Base-by-base conservation (phyloP, 1,140 invertebrate species). In the Camponotus floridanus region DNA sequence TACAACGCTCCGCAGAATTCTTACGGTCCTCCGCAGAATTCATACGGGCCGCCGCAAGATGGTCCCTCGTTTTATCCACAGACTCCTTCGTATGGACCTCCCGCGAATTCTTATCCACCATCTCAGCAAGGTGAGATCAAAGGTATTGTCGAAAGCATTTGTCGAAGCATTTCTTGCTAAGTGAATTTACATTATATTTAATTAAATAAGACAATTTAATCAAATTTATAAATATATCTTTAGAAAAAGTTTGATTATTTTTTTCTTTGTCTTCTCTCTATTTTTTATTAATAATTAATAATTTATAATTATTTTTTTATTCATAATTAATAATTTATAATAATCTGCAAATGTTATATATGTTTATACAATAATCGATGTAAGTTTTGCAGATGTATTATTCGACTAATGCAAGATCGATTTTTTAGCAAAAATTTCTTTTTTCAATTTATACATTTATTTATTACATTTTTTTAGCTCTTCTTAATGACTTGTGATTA, bases 71-170 rank as follows among this genome's bases (percentile, higher is more conserved):
- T 33, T 18, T 65, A 74, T 84, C 78, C 59, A 15, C 86, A 83
- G 31, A 39, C 45, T 26, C 18, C 73, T 7, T 92, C 95, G 7
- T 96, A 96, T 79, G 96, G 95, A 11, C 95, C 95, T 64, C 95
- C 95, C 0, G 85, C 91, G 18, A 95, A 95, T 86, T 79, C 64
- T 18, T 87, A 92, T 70, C 57, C 55, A 45, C 45, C 84, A 31
- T 91, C 93, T 51, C 93, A 94, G 39, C 93, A 93, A 92, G 93
- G 93, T 94, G 91, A 94, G 91, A 71, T 64, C 39, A 91, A 90
- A 93, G 88, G 88, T 94, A 93, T 73, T 67, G 87, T 9, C 3
- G 42, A 21, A 42, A 61, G 13, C 21, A 39, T 1, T 79, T 51
- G 33, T 51, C 26, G 26, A 26, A 26, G 26, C 26, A 26, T 26